Conservation (phyloP, 1,140 invertebrate genomes). For the Drosophila leontia region DNA sequence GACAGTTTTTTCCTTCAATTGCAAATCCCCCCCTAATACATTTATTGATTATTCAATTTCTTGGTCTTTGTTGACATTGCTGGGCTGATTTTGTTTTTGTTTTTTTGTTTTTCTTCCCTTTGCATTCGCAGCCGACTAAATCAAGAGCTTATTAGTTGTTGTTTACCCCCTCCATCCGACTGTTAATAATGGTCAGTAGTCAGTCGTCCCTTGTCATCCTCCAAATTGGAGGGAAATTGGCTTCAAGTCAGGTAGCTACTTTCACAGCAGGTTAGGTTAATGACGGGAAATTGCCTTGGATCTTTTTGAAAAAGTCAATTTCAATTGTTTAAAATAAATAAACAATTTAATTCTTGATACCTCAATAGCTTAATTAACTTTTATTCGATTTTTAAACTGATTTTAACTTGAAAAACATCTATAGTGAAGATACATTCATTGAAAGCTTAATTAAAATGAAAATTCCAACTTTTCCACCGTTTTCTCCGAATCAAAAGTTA, state of each 20-base stretch:
- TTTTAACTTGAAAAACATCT: background rate
- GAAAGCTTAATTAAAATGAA: constrained; percentile 3
- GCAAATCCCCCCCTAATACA: background rate
- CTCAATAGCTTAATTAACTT: background rate
- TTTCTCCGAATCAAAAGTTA: constrained; percentile 1
- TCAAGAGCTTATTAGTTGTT: constrained; percentile 48
- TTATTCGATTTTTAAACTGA: background rate
- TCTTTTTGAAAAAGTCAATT: background rate
- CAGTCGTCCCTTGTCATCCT: background rate
- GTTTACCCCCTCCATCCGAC: constrained; percentile 7
- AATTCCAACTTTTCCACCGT: background rate
- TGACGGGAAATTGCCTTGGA: constrained; percentile 1
- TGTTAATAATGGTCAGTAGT: constrained; percentile 41
- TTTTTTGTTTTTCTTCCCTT: constrained; percentile 10
- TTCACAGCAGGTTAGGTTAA: background rate
- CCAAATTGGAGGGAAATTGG: background rate
- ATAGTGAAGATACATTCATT: background rate
- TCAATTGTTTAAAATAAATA: no score
- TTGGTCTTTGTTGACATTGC: constrained; percentile 72
- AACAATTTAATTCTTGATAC: no score
- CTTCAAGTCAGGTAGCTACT: constrained; percentile 9
- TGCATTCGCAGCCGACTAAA: constrained; percentile 30
- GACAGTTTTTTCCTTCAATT: constrained; percentile 19
- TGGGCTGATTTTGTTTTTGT: constrained; percentile 36
- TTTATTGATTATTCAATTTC: constrained; percentile 80